Percentiles rank a stretch among this genome's conserved stretches.
Evolutionary conservation across 37 sponge, comb jelly and placozoan genomes (phyloP).

Genomic region (Geodia barretti): DNA sequence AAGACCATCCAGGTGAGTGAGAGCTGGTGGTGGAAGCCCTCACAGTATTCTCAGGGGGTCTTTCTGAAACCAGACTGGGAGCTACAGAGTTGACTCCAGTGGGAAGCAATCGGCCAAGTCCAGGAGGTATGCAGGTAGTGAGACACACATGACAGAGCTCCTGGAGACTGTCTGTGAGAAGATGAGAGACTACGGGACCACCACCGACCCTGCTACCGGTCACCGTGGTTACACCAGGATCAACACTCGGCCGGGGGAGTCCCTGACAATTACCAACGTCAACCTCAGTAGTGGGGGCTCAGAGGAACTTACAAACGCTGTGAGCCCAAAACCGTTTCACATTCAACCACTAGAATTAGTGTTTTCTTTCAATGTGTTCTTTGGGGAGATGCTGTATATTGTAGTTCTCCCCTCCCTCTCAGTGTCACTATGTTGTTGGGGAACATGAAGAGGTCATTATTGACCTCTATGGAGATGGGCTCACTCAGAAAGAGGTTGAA

Average conservation of each 20-base stretch:
- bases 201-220: slow-evolving; percentile 62
- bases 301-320: slow-evolving; percentile 53
- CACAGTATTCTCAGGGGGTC: too few relatives aligned
- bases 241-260: slow-evolving; percentile 65
- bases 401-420: background rate
- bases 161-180: slow-evolving; percentile 62
- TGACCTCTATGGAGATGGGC: slow-evolving; percentile 35
- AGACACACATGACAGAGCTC: slow-evolving; percentile 62
- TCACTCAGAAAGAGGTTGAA: slow-evolving; percentile 27
- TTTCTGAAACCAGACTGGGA: slow-evolving; percentile 62
- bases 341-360: background rate
- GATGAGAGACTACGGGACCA: slow-evolving; percentile 71
- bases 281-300: slow-evolving; percentile 50
- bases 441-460: slow-evolving; percentile 75
- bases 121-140: slow-evolving; percentile 63
- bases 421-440: slow-evolving; percentile 63
- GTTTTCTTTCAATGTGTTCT: background rate
- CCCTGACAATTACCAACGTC: slow-evolving; percentile 67
- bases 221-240: slow-evolving; percentile 63
- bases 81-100: slow-evolving; percentile 56
- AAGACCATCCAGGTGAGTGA: slow-evolving; percentile 57
- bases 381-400: background rate
- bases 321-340: slow-evolving; percentile 25
- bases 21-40: too few relatives aligned
- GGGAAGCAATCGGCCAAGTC: slow-evolving; percentile 40